Conservation (phyloP, 2,888 invertebrate genomes). For the Cheilosia grossa region DNA sequence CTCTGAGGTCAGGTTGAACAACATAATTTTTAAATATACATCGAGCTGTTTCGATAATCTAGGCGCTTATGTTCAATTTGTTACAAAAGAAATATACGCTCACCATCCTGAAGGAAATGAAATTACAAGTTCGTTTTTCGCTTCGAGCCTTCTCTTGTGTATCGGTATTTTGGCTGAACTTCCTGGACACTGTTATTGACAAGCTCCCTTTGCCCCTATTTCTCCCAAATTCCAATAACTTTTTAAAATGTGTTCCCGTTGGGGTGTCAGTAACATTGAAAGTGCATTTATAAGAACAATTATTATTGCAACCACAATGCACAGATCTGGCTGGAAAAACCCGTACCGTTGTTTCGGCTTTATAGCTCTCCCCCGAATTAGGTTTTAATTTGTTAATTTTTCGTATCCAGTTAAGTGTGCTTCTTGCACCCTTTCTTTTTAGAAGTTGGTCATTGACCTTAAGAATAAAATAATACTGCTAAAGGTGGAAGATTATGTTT, state of each 20-base stretch:
- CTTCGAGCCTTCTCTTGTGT: constrained; percentile 6
- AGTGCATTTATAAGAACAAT: constrained; percentile 6
- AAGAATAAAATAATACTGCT: background rate
- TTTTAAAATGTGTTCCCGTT: constrained; percentile 17
- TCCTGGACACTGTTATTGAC: constrained; percentile 26
- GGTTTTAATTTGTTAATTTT: constrained; percentile 21
- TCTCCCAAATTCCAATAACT: constrained; percentile 26
- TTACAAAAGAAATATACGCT: constrained; percentile 18
- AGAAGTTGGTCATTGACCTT: constrained; percentile 4
- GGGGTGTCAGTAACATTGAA: background rate
- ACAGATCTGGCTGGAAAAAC: constrained; percentile 6
- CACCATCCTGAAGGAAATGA: constrained; percentile 20
- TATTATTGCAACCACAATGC: constrained; percentile 1
- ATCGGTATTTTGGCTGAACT: constrained; percentile 17
- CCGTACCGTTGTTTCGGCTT: constrained; percentile 8
- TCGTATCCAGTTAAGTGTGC: constrained; percentile 15
- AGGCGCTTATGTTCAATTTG: constrained; percentile 22
- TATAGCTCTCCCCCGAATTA: constrained; percentile 25
- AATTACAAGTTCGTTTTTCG: constrained; percentile 21
- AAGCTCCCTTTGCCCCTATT: constrained; percentile 10
- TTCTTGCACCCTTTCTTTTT: constrained; percentile 12
- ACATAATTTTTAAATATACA: background rate
- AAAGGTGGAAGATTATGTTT: background rate
- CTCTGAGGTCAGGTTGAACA: constrained; percentile 30
- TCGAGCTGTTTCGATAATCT: constrained; percentile 23